Evolutionary conservation across 2,113 vertebrate genomes (phyloP), one percentile per base, ranked within the genome.

Genomic region (Himantopus leucocephalus): DNA sequence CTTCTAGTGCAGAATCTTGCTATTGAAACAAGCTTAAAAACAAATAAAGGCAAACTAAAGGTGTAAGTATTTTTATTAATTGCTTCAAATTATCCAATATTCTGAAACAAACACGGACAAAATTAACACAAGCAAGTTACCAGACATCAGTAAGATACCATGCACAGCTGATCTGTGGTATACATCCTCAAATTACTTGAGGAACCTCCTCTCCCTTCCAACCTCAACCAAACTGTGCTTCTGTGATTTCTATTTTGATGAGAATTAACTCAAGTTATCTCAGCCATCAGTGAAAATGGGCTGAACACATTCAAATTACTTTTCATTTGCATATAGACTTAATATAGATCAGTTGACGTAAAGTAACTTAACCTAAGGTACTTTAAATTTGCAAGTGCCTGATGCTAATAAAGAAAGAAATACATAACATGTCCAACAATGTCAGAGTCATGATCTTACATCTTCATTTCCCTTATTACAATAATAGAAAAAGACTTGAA

Each of bases 401-500:
- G 17, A 71, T 45, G 20, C 12, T 53, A 55, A 48, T 15, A 27
- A 48, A 37, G 41, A 48, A 80, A 87, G 74, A 45, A 47, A 34
- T 6, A 67, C 0, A 1, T 39, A 84, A 45, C 11, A 7, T 34
- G 47, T 59, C 74, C 78, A 75, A 21, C 0, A 0, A 82, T 32
- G 34, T 75, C 70, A 30, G 32, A 77, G 35, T 37, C 74, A 86
- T 35, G n/a, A 82, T 52, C 56, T 53, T 52, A 32, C 34, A 81
- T 23, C 81, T 63, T 34, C 47, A 52, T 50, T 76, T 84, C 50
- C 37, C 14, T 85, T 67, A 67, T 72, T 85, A 75, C 24, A 79
- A 19, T 37, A 64, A 68, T 5, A 94, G 68, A 73, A 68, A 47
- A 79, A 64, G 45, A 56, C 27, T n/a, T 45, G 73, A 92, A 85